phyloP scores from a whole-genome alignment of 2,113 vertebrate genomes.

The Sakesphorus luctuosus region DNA sequence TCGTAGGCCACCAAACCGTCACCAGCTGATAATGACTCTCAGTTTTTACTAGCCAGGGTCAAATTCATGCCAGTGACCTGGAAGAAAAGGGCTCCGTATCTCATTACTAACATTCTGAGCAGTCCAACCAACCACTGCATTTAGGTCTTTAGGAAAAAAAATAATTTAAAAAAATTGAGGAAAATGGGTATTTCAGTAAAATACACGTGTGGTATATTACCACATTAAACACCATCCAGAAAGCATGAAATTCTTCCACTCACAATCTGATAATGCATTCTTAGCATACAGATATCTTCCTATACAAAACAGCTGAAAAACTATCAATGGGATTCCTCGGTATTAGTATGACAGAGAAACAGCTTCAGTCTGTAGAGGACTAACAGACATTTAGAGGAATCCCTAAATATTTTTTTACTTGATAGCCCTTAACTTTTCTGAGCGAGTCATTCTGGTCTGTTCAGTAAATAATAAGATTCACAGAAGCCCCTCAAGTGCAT shows the following conservation, averaged over 20 bases:
- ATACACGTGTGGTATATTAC: background rate
- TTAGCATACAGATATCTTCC: background rate
- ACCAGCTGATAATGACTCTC: constrained; percentile 43
- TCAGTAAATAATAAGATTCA: background rate
- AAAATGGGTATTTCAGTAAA: background rate
- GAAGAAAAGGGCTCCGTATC: constrained; percentile 41
- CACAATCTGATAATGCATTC: background rate
- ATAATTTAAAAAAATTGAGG: background rate
- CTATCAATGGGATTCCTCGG: background rate
- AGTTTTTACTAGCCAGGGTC: constrained; percentile 8
- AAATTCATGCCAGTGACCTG: constrained; percentile 61
- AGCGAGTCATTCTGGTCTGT: background rate
- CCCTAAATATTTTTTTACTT: background rate
- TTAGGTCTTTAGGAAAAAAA: background rate
- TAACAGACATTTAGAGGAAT: background rate
- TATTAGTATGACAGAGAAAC: background rate
- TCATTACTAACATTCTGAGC: background rate
- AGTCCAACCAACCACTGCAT: background rate
- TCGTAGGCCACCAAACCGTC: constrained; percentile 10
- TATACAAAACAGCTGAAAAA: background rate
- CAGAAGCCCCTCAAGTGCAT: background rate
- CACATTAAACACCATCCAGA: background rate
- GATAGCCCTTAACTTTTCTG: background rate
- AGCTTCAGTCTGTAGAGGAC: background rate
- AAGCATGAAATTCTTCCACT: background rate